Base-by-base conservation (phyloP, 1,140 invertebrate species). In the Scylla paramamosain region DNA sequence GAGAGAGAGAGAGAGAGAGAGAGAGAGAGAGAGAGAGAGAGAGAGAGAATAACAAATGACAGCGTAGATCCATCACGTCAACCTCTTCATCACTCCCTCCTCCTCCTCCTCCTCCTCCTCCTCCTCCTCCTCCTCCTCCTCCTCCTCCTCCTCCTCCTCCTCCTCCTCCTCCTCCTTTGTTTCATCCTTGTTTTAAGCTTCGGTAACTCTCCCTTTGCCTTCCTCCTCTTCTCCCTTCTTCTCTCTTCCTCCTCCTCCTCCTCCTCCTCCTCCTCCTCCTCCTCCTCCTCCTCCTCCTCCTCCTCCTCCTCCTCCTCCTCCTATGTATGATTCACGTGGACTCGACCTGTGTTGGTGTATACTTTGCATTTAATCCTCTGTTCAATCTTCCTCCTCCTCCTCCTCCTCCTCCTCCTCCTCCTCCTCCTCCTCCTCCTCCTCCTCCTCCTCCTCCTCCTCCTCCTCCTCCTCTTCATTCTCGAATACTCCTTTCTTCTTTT, bases 21-120 rank as follows among this genome's bases (percentile, higher is more conserved):
- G 84, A 87, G 84, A 39, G 84, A 39, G 84, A 87, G 84, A 87
- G 84, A 87, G 84, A 87, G 84, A 87, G 39, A 77, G 67, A 77
- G 67, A n/a, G 20, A n/a, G 20, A n/a, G 67, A n/a, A 77, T 77
- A 59, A 16, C 52, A 59, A 59, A 20, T 20, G 52, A 59, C 52
- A 59, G 52, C 12, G 12, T 16, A 59, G 20, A 77, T 77, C 67
- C 25, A 88, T 46, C 45, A 14, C 4, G 14, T 20, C n/a, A 20
- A n/a, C 45, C n/a, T n/a, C 83, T 86, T 28, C 32, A 16, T n/a
- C 83, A 16, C 83, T 14, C n/a, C 83, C 8, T 88, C 86, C 29
- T 88, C 45, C 86, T 45, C 31, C 86, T 45, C 86, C 31, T 46
- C 10, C 31, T 46, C 86, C 29, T 88, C 28, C 25, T 46, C 16